Evolutionary conservation across 2,888 invertebrate species (phyloP), one percentile per base, ranked within the genome.

Genomic region (Ditylenchus weischeri): DNA sequence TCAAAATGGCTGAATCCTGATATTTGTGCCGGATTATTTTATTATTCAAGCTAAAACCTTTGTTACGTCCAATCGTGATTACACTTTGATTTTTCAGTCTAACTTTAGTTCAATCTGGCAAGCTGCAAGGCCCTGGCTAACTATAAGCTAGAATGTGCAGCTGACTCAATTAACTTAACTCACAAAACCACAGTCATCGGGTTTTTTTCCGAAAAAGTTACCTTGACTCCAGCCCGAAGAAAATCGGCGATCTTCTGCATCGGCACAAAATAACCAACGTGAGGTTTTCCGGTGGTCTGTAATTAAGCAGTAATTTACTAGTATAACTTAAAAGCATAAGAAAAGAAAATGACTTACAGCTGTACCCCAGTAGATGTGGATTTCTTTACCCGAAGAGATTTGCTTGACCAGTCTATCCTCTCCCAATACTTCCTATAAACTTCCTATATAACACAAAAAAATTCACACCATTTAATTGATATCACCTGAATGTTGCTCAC

Each of bases 181-280:
- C 23, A 57, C 10, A 59, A 59, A 11, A 5, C 36, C 2, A 35
- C 29, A 5, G 29, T 29, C 29, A 29, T 5, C 29, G 5, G n/a
- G n/a, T n/a, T 29, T 5, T 5, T 29, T 5, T 5, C 29, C 5
- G 3, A 59, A 36, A 19, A 59, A 29, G 11, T 72, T 79, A 92
- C 93, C 87, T 94, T 92, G 84, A 92, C 91, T 21, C 92, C 95
- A 64, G 96, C 94, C 83, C 90, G 89, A 29, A 99, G 86, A 83
- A 98, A 96, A 83, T 99, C 98, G 0, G 91, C 95, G 79, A 99
- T 90, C 86, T 99, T 99, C 0, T 91, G 90, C 91, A 99, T 95
- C 0, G 98, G 95, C 2, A 95, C 93, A 85, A 98, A 96, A 85
- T 99, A 99, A 19, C 95, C 98, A 36, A 99, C 90, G 87, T 99